Evolutionary conservation across 2,888 invertebrate species (phyloP), one percentile per base, ranked within the genome.

Genomic region (Tetramorium bicarinatum): DNA sequence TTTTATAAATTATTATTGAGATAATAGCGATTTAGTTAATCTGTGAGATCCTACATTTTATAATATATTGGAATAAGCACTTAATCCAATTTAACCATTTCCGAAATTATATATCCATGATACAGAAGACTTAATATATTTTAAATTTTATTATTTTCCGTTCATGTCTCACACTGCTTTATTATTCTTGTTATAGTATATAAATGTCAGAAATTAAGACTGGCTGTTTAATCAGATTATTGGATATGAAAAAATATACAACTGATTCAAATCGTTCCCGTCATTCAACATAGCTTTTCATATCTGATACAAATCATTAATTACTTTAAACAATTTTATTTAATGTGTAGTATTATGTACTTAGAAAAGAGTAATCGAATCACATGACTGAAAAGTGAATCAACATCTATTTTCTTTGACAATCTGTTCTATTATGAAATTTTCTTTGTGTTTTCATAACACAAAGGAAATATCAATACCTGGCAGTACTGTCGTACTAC

Each of bases 361-460:
- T 79, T 56, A 71, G 47, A 69, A 21, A 81, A 71, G 61, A 64
- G n/a, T 25, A 72, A 75, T 82, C 87, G 15, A 74, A 62, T 67
- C 69, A 72, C 76, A 67, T 72, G 49, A 66, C 47, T 54, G 38
- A 74, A 69, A 71, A 69, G 9, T 13, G 47, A 44, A 59, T 4
- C 29, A 18, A 49, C 52, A 84, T 79, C 59, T 82, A 82, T 89
- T 87, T 86, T 64, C 81, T 87, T 88, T 88, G 89, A 85, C 86
- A 89, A 90, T 88, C 88, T 74, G 85, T 90, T 87, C 59, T 75
- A 71, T 52, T 83, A 77, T 66, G 21, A 61, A 74, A 44, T 77
- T 71, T 38, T 25, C 52, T 72, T 61, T 71, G 49, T 47, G 29
- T 47, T 76, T 75, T 69, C 25, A 49, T 61, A 67, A 76, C 13